These are phyloP conservation scores for Scalopus aquaticus DNA, from an alignment of 2,113 vertebrate species.

Conservation along the genomic window DNA sequence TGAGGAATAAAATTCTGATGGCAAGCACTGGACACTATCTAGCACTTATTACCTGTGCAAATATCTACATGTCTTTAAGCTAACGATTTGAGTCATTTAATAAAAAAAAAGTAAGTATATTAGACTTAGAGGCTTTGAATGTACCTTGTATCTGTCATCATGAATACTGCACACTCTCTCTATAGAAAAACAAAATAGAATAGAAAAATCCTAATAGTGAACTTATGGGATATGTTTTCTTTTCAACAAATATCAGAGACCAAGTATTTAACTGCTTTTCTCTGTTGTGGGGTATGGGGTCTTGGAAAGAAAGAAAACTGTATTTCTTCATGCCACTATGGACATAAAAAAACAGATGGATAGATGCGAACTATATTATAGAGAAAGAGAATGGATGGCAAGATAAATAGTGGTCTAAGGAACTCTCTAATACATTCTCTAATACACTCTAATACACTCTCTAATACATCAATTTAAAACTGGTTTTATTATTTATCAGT, in stretches of 20 bases:
- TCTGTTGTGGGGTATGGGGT: background rate
- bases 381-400: background rate
- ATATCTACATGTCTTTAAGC: background rate
- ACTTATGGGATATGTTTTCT: background rate
- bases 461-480: background rate
- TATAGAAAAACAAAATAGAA: background rate
- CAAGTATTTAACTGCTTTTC: background rate
- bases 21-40: background rate
- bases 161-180: background rate
- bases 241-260: background rate
- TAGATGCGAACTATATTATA: background rate
- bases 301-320: background rate
- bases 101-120: constrained; percentile 6
- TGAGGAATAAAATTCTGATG: constrained; percentile 44
- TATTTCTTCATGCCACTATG: background rate
- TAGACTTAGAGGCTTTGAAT: background rate
- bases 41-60: background rate
- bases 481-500: background rate
- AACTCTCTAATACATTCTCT: background rate
- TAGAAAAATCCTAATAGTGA: background rate
- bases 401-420: background rate
- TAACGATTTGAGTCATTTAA: background rate
- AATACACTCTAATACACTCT: too few species aligned
- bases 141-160: background rate
- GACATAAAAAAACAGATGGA: background rate